phyloP scores from a whole-genome alignment of 2,113 vertebrate genomes.

The Cyprinus carpio region DNA sequence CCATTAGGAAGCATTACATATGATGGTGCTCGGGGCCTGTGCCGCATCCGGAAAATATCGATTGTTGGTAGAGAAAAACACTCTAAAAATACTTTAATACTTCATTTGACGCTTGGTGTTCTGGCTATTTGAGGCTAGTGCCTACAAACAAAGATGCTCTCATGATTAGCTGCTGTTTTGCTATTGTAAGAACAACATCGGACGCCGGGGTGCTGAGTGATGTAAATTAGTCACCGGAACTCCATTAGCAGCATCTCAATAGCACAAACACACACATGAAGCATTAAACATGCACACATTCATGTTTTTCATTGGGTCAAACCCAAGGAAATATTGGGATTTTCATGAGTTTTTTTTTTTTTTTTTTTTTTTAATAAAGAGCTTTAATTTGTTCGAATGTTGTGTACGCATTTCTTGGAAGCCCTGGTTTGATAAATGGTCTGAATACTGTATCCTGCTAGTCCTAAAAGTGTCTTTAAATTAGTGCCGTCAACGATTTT shows the following conservation, averaged over 20 bases:
- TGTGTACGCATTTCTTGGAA: neutral
- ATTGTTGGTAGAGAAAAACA: constrained; percentile 36
- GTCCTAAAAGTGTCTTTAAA: neutral
- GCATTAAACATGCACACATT: constrained; percentile 32
- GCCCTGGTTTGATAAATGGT: neutral
- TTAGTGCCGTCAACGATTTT: too few relatives aligned
- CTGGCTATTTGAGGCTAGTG: constrained; percentile 19
- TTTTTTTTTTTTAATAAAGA: neutral
- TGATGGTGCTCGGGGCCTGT: constrained; percentile 56
- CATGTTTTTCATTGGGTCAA: neutral
- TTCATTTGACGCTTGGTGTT: constrained; percentile 39
- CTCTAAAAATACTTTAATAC: constrained; percentile 43
- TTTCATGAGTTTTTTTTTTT: neutral
- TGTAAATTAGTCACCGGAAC: constrained; percentile 59
- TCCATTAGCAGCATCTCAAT: constrained; percentile 65
- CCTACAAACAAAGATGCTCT: constrained; percentile 42
- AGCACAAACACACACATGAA: constrained; percentile 67
- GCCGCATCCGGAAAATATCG: constrained; percentile 31
- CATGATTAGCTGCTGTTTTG: neutral
- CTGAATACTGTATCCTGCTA: neutral
- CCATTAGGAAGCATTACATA: constrained; percentile 61
- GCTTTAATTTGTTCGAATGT: neutral
- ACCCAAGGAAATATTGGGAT: neutral
- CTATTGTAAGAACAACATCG: neutral
- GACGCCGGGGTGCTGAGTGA: constrained; percentile 33